phyloP scores from a whole-genome alignment of 2,888 invertebrate genomes.

The Sinotaia quadrata region DNA sequence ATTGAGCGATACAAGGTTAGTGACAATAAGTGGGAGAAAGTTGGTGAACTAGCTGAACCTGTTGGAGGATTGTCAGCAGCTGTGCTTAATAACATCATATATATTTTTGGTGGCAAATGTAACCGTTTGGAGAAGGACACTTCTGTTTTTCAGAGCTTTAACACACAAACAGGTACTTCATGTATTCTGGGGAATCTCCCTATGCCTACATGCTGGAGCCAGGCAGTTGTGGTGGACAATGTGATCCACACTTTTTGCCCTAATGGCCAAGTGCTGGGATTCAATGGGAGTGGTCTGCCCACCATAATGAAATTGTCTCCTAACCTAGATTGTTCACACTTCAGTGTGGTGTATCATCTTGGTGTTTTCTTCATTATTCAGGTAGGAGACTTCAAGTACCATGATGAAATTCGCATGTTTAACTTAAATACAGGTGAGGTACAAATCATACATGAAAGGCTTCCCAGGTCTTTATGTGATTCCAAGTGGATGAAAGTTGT shows the following conservation, averaged over 20 bases:
- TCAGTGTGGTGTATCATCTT: constrained; percentile 38
- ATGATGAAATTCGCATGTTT: constrained; percentile 35
- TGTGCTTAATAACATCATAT: constrained; percentile 35
- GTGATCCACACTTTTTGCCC: constrained; percentile 39
- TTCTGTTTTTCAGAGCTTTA: constrained; percentile 36
- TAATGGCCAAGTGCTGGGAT: constrained; percentile 38
- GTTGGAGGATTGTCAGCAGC: constrained; percentile 40
- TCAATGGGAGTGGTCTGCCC: constrained; percentile 30
- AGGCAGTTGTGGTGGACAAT: constrained; percentile 38
- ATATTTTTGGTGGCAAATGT: constrained; percentile 41
- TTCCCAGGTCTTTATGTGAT: constrained; percentile 40
- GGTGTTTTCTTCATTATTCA: constrained; percentile 38
- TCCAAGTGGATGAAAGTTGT: constrained; percentile 42
- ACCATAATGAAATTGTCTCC: constrained; percentile 36
- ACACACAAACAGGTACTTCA: constrained; percentile 36
- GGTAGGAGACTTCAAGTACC: constrained; percentile 38
- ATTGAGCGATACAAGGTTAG: constrained; percentile 36
- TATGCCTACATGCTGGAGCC: constrained; percentile 37
- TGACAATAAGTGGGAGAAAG: constrained; percentile 26
- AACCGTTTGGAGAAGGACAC: constrained; percentile 36
- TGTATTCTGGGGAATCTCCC: constrained; percentile 34
- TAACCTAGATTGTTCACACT: constrained; percentile 38
- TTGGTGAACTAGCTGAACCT: constrained; percentile 36
- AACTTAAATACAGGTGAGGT: constrained; percentile 32
- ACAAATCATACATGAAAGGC: constrained; percentile 33